These are phyloP conservation scores for Rallus crepitans DNA, from an alignment of 2,797 vertebrate genomes.

Conservation along the genomic window DNA sequence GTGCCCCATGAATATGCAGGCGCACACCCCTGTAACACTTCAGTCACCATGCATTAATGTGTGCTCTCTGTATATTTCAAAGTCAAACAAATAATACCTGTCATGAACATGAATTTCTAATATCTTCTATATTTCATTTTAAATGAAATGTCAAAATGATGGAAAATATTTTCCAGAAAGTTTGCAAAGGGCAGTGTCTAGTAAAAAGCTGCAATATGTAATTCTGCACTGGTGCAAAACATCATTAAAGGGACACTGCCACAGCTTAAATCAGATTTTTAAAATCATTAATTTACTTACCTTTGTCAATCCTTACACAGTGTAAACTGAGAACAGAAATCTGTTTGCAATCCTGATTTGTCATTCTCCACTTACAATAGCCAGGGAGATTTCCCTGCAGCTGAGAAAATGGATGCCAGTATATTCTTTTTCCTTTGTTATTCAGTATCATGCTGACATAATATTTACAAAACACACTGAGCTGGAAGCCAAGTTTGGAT, in stretches of 20 bases:
- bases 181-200: constrained; percentile 77
- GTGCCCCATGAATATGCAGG: constrained; percentile 79
- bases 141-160: constrained; percentile 87
- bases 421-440: constrained; percentile 26
- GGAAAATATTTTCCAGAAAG: constrained; percentile 81
- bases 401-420: constrained; percentile 41
- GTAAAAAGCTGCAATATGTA: constrained; percentile 41
- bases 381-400: neutral
- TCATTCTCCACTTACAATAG: neutral
- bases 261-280: constrained; percentile 7
- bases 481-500: constrained; percentile 21
- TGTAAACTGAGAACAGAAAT: constrained; percentile 57
- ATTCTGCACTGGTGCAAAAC: constrained; percentile 29
- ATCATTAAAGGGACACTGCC: constrained; percentile 20
- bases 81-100: constrained; percentile 86
- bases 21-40: constrained; percentile 67
- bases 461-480: neutral
- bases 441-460: neutral
- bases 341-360: constrained; percentile 54
- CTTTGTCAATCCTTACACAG: constrained; percentile 33
- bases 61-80: constrained; percentile 81
- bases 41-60: constrained; percentile 79
- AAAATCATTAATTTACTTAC: constrained; percentile 63
- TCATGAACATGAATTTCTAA: constrained; percentile 84
- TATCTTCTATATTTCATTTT: constrained; percentile 84